Evolutionary conservation across 2,797 vertebrate genomes (phyloP), one percentile per base, ranked within the genome.

Genomic region (Myotis pilosus): DNA sequence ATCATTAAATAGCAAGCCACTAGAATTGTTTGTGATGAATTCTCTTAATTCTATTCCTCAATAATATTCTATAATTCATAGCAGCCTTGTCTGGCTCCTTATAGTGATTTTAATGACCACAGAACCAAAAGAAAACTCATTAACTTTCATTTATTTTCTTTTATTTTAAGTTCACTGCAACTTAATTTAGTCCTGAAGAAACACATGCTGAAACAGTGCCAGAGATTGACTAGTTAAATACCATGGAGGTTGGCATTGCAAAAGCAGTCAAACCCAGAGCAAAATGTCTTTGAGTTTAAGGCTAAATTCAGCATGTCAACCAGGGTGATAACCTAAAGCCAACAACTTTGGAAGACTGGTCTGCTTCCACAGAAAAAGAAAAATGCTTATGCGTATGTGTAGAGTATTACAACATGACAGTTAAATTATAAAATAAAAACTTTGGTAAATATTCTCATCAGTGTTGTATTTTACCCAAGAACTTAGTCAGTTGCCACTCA

Each of bases 211-310:
- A 97, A 97, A 89, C 62, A 57, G 11, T 94, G 95, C 95, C 96
- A 98, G 87, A 95, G 96, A 94, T 19, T 76, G 89, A 95, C 94
- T 90, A 94, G 68, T 92, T 97, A 98, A 97, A 97, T 91, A 71
- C 62, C 89, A 94, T 95, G 92, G 80, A 95, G 96, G 97, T 95
- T 97, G 97, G 84, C 62, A 95, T 83, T 93, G 93, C 81, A 95
- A 94, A 97, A 85, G 53, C 28, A 94, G 64, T 94, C 86, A 90
- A 96, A 96, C 68, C 72, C 41, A 89, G 83, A 60, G 92, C 68
- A 87, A 97, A 97, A 71, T 95, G 95, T 96, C 93, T 94, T 97
- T 97, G 91, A 97, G 30, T 66, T 93, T 89, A 84, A 96, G 86
- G 23, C 92, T 93, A 96, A 94, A 81, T 81, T 83, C 94, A 95